These are phyloP conservation scores for Bolborhynchus lineola DNA, from an alignment of 2,113 vertebrate species.

Conservation along the genomic window DNA sequence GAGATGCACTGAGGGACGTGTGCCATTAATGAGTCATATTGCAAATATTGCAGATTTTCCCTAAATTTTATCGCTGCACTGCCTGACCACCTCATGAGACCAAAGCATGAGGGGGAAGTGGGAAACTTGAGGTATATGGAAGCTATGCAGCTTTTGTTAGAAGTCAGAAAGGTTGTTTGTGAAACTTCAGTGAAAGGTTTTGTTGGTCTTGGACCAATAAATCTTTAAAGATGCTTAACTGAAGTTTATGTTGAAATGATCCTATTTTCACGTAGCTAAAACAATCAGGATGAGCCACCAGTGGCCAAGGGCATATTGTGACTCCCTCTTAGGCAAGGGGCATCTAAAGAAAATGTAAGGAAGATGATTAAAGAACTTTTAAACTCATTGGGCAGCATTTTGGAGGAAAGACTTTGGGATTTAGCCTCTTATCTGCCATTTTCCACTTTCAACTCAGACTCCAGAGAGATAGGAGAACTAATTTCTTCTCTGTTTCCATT, in stretches of 20 bases:
- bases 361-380: not conserved
- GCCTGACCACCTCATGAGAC: not conserved
- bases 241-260: not conserved
- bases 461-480: constrained; percentile 40
- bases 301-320: not conserved
- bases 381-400: not conserved
- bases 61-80: not conserved
- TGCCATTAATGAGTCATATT: not conserved
- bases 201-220: not conserved
- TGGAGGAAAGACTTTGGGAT: not conserved
- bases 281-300: not conserved
- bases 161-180: not conserved
- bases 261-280: not conserved
- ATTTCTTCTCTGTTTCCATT: constrained; percentile 56
- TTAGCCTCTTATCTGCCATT: constrained; percentile 20
- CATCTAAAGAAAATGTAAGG: not conserved
- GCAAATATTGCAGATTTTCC: not conserved
- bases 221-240: not conserved
- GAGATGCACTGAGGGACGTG: not conserved
- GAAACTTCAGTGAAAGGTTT: not conserved
- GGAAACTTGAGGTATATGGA: not conserved
- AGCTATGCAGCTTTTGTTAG: not conserved
- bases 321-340: not conserved
- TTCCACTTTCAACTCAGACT: constrained; percentile 12
- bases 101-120: not conserved